Percentiles rank a stretch among this genome's conserved stretches.
Conservation (phyloP, 2,888 invertebrate genomes). For the Eupelmus urozonus region DNA sequence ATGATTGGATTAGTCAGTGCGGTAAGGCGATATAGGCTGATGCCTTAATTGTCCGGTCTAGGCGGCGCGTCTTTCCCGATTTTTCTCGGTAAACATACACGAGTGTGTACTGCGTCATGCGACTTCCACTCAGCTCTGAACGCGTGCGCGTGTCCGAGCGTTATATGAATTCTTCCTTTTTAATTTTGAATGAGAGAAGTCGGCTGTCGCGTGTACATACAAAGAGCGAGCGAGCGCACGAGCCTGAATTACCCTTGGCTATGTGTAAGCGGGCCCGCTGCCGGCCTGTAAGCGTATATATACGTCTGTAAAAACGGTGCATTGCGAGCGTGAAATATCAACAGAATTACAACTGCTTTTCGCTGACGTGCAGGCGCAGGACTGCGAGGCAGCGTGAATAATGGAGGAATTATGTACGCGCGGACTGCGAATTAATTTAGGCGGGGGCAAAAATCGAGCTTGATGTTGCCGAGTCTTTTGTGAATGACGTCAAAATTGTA, state of each 20-base stretch:
- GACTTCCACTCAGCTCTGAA: slow-evolving; percentile 1
- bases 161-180: slow-evolving; percentile 45
- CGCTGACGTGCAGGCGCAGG: neutral
- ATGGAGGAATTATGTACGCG: no score
- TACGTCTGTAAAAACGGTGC: neutral
- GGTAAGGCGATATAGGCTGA: slow-evolving; percentile 19
- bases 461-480: no score
- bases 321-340: slow-evolving; percentile 9
- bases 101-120: neutral
- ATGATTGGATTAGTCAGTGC: slow-evolving; percentile 31
- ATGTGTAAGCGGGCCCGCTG: no score
- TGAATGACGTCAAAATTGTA: no score
- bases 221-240: no score
- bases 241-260: no score
- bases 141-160: neutral
- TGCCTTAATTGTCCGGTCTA: neutral
- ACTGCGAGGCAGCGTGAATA: no score
- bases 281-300: no score
- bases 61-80: slow-evolving; percentile 7
- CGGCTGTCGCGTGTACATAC: neutral
- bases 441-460: neutral
- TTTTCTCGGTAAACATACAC: neutral
- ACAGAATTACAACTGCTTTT: slow-evolving; percentile 12
- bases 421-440: no score
- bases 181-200: slow-evolving; percentile 25